Conservation (phyloP, 2,797 vertebrate genomes). For the Myotis planiceps region DNA sequence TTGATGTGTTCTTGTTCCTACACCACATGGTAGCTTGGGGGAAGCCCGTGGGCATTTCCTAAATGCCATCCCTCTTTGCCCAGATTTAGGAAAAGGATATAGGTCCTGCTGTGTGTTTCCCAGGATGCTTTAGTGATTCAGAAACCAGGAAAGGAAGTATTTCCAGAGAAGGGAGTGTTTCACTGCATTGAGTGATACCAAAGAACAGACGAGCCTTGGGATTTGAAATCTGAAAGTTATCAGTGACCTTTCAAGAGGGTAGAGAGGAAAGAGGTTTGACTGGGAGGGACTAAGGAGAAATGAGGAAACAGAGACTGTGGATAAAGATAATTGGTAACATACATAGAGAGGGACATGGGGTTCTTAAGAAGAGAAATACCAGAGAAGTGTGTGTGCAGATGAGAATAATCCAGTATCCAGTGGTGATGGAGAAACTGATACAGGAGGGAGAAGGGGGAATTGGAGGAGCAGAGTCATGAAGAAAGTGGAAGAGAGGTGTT, state of each 20-base stretch:
- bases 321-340: not conserved
- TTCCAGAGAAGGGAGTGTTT: not conserved
- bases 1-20: not conserved
- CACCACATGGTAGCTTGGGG: fast-evolving
- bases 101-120: not conserved
- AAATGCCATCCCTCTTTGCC: not conserved
- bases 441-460: too few relatives aligned
- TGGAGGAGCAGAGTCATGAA: not conserved
- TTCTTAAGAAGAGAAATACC: not conserved
- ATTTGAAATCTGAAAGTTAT: not conserved
- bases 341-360: not conserved
- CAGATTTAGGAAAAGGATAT: not conserved
- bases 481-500: not conserved
- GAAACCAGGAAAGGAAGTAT: not conserved
- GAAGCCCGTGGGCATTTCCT: not conserved
- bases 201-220: not conserved
- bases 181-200: not conserved
- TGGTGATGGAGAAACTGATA: not conserved
- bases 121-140: not conserved
- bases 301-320: not conserved
- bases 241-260: not conserved
- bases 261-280: not conserved
- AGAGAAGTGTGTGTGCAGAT: not conserved
- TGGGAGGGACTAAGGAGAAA: not conserved
- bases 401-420: not conserved